Base-by-base conservation (phyloP, 2,888 invertebrate genomes). In the Drosophila pegasa region DNA sequence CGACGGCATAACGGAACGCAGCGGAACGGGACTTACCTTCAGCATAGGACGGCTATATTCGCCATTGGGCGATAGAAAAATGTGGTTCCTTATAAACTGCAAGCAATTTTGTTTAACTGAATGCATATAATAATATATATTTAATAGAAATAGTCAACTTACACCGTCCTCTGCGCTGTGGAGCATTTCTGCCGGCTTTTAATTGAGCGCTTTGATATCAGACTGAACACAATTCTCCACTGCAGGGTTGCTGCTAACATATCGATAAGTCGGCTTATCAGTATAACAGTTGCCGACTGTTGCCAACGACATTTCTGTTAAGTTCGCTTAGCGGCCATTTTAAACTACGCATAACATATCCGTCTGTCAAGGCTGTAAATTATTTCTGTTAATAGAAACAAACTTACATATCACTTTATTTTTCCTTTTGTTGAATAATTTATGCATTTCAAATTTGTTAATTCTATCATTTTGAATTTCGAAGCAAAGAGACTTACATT, bases 11-110 rank as follows among this genome's bases (percentile, higher is more conserved):
- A n/a, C 10, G 18, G 9, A 16, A 45, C 25, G 2, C 5, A 29
- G 12, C 10, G 18, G 9, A 16, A 45, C 25, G 2, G 25, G 8
- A 4, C 57, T 64, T 57, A 83, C 82, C 80, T 77, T 76, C 0
- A 45, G 27, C 65, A 83, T 31, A 14, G 76, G 45, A 27, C 55
- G 69, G 14, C 22, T 48, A 41, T 85, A 85, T 20, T 87, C 75
- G 29, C 59, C 59, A 48, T 72, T 81, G 6, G 54, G 59, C 22
- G 79, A 14, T 20, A 87, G n/a, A 12, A 68, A 66, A 29, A 87
- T 85, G 35, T 79, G 75, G 66, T 81, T 78, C 43, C 41, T 61
- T 12, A 40, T 50, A 1, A 47, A 10, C 75, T 75, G 54, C 29
- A 55, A 50, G 9, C 41, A 22, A n/a, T n/a, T n/a, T n/a, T n/a